Evolutionary conservation across 2,888 invertebrate species (phyloP), one percentile per base, ranked within the genome.

Genomic region (Himalopsyche tibetana): DNA sequence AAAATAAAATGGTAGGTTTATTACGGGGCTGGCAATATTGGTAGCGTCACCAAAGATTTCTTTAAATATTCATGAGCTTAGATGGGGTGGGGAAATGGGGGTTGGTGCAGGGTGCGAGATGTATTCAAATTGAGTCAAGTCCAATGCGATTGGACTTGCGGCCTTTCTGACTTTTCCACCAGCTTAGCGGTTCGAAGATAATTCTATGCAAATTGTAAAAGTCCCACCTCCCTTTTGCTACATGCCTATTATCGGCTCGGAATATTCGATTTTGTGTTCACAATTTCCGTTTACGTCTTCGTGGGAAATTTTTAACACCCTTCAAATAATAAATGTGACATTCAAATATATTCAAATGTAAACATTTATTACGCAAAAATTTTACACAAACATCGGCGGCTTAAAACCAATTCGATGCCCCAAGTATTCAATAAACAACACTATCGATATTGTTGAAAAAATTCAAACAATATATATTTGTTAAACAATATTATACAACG

Each of bases 161-260:
- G 51, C 40, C 28, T 82, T 45, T 38, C 45, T 84, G 84, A 81
- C 81, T 81, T 84, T 83, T 82, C 81, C 51, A 63, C 81, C 55
- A 45, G 84, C 81, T 74, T 45, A 82, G 85, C 74, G 85, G 19
- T 82, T 55, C 74, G 82, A 69, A 84, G 84, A 87, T 87, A 87
- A 87, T 87, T 83, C 81, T 82, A 87, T 87, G 87, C 87, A 87
- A 87, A 87, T 87, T 87, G 87, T 83, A 63, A 85, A 87, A 87
- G 69, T 63, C 84, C 74, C 63, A 80, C 69, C 85, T 80, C 38
- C n/a, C 40, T 82, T 45, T 69, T 82, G 82, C 81, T 56, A 63
- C 63, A 28, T 63, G 28, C 51, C n/a, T 63, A 63, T 63, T 63
- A 63, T 63, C 63, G 63, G 11, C 17, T 63, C 63, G 51, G 51